These are phyloP conservation scores for Stomatorhinus ivindoensis DNA, from an alignment of 2,113 vertebrate species.

Conservation along the genomic window DNA sequence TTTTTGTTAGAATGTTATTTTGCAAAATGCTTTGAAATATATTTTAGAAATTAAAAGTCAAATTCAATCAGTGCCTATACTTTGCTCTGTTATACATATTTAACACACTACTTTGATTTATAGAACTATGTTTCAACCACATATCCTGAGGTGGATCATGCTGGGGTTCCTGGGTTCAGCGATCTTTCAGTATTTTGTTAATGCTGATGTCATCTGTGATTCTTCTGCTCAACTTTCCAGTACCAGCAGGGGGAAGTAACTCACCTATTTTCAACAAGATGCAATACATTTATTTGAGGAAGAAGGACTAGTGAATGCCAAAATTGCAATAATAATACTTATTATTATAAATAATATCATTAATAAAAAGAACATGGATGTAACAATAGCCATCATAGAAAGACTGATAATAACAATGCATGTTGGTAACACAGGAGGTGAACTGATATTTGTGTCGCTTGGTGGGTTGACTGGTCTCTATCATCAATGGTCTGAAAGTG, in stretches of 20 bases:
- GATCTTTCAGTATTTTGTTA: not conserved
- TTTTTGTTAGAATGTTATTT: not conserved
- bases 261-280: not conserved
- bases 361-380: not conserved
- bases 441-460: not conserved
- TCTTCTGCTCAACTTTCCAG: not conserved
- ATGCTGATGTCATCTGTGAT: not conserved
- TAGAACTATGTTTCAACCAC: not conserved
- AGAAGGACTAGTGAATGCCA: not conserved
- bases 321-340: not conserved
- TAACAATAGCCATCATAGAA: not conserved
- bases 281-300: not conserved
- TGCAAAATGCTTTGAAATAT: not conserved
- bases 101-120: not conserved
- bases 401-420: not conserved
- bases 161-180: not conserved
- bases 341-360: not conserved
- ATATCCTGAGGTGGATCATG: not conserved
- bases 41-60: not conserved
- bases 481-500: not conserved
- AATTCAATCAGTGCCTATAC: not conserved
- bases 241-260: conserved; percentile 13
- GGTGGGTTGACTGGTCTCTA: not conserved
- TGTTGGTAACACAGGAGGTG: not conserved
- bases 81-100: not conserved